Base-by-base conservation (phyloP, 2,888 invertebrate genomes). In the Pseudanteris insignis region DNA sequence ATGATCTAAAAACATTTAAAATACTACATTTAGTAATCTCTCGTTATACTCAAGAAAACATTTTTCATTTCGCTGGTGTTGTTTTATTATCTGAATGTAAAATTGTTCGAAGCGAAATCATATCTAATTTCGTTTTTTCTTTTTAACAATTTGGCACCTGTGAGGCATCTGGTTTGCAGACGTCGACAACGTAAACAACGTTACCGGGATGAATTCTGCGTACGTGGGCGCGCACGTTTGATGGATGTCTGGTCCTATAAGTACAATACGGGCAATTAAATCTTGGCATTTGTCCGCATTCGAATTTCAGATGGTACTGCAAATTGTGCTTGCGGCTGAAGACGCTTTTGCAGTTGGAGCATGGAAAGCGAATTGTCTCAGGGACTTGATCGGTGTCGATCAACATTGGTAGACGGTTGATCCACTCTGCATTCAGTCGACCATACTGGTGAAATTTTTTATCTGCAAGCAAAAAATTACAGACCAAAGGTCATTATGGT, bases 211-310 rank as follows among this genome's bases (percentile, higher is more conserved):
- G 73, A 53, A 68, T 73, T 28, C 74, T 67, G 13, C 74, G 68
- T 2, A 78, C 72, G 53, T 79, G 78, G 13, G 73, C 73, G 1
- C 74, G 71, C 29, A 76, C 74, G 33, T 77, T 76, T 1, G 74
- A 75, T 10, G 75, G 71, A 40, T 77, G 74, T 37, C 72, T 75
- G 2, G 78, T 73, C 14, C 73, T 70, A 51, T 76, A 75, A n/a
- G 46, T 29, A 53, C 80, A 80, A 36, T 71, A 70, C 6, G 68
- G 69, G 37, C 74, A 74, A 36, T 71, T 69, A 66, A 72, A 76
- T 4, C 71, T 64, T 10, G 72, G 72, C 25, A 67, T 67, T 44
- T 71, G 68, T 14, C 76, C 76, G 55, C 78, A 78, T 36, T 69
- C 68, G 43, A 70, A 67, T 47, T 65, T 68, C 44, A 70, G 33